Evolutionary conservation across 1,140 invertebrate genomes (phyloP), one percentile per base, ranked within the genome.

Genomic region (Leguminivora glycinivorella): DNA sequence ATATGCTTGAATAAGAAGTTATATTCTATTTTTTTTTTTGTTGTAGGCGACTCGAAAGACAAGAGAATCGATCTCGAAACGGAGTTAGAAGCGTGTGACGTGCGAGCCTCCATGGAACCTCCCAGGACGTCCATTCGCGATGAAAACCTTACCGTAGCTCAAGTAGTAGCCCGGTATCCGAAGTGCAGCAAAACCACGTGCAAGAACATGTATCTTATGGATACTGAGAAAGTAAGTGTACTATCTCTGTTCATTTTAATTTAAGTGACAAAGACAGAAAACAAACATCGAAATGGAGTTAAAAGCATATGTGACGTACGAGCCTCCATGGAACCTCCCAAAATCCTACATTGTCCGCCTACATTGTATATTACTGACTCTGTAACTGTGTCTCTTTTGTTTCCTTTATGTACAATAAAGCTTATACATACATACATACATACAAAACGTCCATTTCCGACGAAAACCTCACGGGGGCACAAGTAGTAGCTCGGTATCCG

Each of bases 201-300:
- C 74, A 96, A 96, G 85, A 95, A 94, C 81, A 85, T 98, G 75
- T 95, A 95, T 76, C 80, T 96, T 25, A 96, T 96, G 95, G 95
- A 98, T 84, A 88, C 92, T 83, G 93, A 93, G 82, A 91, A 91
- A 83, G 90, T 92, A 76, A 78, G 12, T 66, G 22, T 69, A 66
- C 63, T 26, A 12, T 17, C n/a, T 31, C n/a, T n/a, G n/a, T n/a
- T n/a, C n/a, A n/a, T 24, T 52, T 9, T 26, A 70, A 80, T 80
- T 6, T 40, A 91, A 90, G 89, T 69, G 88, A 92, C 3, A 91
- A 92, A 72, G 85, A 69, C 25, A 69, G 34, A 85, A 77, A 68
- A 70, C 92, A 12, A 88, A 92, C 56, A 68, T 94, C 17, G 91
- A 94, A 84, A 90, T 92, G 4, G 94, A 95, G 71, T 80, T 94